Conservation (phyloP, 2,888 invertebrate genomes). For the Pyrocoelia pectoralis region DNA sequence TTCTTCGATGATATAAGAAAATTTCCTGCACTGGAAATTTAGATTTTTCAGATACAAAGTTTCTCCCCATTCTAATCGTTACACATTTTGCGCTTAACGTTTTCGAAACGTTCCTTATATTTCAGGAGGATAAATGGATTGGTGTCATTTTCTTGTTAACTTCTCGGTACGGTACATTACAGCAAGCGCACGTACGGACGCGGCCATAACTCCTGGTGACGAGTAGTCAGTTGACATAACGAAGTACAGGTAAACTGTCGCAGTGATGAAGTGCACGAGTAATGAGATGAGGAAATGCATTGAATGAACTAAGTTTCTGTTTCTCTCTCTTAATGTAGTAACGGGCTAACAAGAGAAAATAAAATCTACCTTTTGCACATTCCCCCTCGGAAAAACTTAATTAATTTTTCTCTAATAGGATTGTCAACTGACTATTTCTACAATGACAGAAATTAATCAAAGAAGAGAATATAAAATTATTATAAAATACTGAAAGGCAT, state of each 20-base stretch:
- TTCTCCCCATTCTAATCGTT: conserved; percentile 10
- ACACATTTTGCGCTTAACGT: conserved; percentile 19
- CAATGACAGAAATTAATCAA: conserved; percentile 17
- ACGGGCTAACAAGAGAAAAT: conserved; percentile 18
- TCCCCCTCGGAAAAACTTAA: not conserved
- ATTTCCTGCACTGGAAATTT: not conserved
- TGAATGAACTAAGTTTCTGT: conserved; percentile 40
- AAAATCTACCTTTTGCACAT: not conserved
- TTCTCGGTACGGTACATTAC: conserved; percentile 34
- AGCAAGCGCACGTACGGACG: conserved; percentile 39
- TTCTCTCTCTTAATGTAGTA: conserved; percentile 17
- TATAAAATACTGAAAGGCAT: conserved; percentile 39
- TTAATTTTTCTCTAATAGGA: conserved; percentile 32
- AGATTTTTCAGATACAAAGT: not conserved
- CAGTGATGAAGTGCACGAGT: conserved; percentile 59
- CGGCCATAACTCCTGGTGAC: conserved; percentile 43
- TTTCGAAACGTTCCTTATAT: conserved; percentile 28
- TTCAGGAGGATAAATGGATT: conserved; percentile 34
- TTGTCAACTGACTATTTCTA: conserved; percentile 20
- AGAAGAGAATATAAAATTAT: conserved; percentile 36
- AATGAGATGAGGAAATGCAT: conserved; percentile 60
- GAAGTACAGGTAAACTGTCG: conserved; percentile 56
- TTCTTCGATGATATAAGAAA: not conserved
- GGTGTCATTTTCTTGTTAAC: conserved; percentile 38
- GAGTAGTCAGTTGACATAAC: conserved; percentile 49